A percentile compares a stretch with the other conserved stretches of the same genome.
phyloP scores from a whole-genome alignment of 1,140 invertebrate genomes.

The Papilio polytes region DNA sequence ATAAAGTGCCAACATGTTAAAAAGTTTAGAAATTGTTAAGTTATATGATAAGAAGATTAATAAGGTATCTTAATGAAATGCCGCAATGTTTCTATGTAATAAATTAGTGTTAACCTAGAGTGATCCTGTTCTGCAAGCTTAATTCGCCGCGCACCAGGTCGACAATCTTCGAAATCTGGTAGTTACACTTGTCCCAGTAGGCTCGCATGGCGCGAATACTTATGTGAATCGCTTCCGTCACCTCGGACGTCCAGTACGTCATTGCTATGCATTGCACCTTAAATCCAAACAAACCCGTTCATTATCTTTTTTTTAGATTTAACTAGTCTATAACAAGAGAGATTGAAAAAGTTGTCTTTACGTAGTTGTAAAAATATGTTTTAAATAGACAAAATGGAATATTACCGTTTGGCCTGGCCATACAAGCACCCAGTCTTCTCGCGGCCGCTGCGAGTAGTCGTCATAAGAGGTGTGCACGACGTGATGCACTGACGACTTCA shows the following conservation, averaged over 20 bases:
- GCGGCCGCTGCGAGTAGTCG: conserved; percentile 87
- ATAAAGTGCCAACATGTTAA: too few relatives aligned
- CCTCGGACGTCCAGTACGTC: conserved; percentile 95
- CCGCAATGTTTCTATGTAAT: not conserved
- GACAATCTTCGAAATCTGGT: conserved; percentile 93
- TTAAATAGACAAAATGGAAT: not conserved
- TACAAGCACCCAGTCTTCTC: conserved; percentile 92
- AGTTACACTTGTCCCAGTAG: conserved; percentile 85
- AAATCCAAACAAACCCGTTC: too few relatives aligned
- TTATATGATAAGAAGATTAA: too few relatives aligned
- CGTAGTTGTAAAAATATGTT: not conserved
- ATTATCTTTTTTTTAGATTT: too few relatives aligned
- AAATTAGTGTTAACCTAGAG: conserved; percentile 86
- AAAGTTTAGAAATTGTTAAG: too few relatives aligned
- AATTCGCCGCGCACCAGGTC: conserved; percentile 94
- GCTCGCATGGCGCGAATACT: conserved; percentile 81
- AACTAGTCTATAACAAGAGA: too few relatives aligned
- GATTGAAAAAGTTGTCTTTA: not conserved
- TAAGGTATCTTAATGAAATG: too few relatives aligned
- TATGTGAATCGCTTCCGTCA: conserved; percentile 89
- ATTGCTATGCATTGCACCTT: conserved; percentile 93
- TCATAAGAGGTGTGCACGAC: conserved; percentile 86
- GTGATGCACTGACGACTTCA: conserved; percentile 95
- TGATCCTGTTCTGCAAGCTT: conserved; percentile 94
- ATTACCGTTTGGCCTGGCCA: conserved; percentile 95